Conservation (phyloP, 2,113 vertebrate genomes). For the Brachionichthys hirsutus region DNA sequence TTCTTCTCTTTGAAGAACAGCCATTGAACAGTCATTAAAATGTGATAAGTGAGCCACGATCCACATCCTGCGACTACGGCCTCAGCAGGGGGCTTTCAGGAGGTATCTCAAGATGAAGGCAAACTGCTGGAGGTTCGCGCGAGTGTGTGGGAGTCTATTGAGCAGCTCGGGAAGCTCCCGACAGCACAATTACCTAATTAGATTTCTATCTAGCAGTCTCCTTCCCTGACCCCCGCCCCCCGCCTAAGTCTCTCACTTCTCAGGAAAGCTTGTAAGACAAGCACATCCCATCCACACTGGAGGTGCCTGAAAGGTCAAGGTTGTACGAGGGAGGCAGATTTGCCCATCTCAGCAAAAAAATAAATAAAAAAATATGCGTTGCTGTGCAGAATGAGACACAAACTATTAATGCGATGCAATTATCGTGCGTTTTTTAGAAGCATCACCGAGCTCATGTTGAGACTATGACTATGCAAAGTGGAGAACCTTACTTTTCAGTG, state of each 20-base stretch:
- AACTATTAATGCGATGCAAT: conserved; percentile 20
- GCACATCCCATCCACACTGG: conserved; percentile 34
- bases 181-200: conserved; percentile 80
- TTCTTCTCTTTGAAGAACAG: conserved; percentile 28
- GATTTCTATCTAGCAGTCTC: conserved; percentile 73
- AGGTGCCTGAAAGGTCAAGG: conserved; percentile 61
- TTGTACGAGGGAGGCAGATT: conserved; percentile 48
- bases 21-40: conserved; percentile 34
- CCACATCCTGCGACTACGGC: conserved; percentile 47
- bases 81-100: conserved; percentile 51
- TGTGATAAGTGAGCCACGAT: conserved; percentile 49
- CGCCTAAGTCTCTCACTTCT: conserved; percentile 61
- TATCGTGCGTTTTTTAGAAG: conserved; percentile 5
- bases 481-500: too few species aligned
- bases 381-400: conserved; percentile 23
- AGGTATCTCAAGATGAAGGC: conserved; percentile 32
- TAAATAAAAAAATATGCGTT: conserved; percentile 6
- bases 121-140: conserved; percentile 41
- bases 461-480: too few species aligned
- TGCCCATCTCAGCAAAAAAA: conserved; percentile 42
- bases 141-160: conserved; percentile 74
- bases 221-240: conserved; percentile 67
- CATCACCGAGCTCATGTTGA: too few species aligned
- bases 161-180: conserved; percentile 71
- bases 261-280: conserved; percentile 62